Percentiles rank a stretch among this genome's conserved stretches.
Conservation (phyloP, 2,797 vertebrate genomes). For the Ceryle rudis region DNA sequence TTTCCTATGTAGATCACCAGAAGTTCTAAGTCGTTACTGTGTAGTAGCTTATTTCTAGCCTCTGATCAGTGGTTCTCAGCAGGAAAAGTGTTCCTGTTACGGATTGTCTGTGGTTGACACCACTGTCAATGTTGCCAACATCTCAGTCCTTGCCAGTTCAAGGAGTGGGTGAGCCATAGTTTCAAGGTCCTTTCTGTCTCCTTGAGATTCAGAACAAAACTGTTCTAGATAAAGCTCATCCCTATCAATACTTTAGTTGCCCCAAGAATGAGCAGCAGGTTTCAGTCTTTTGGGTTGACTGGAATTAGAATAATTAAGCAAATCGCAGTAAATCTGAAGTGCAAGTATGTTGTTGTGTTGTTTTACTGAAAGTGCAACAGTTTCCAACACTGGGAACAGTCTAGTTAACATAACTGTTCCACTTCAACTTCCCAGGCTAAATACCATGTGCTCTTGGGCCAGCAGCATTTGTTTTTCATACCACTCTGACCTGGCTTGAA, state of each 20-base stretch:
- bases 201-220: background rate
- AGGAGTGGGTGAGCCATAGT: background rate
- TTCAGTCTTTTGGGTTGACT: background rate
- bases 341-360: background rate
- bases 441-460: background rate
- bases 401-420: background rate
- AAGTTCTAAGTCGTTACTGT: background rate
- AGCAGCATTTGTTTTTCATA: conserved; percentile 1
- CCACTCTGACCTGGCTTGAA: conserved; percentile 32
- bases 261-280: background rate
- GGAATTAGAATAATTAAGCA: background rate
- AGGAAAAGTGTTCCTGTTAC: background rate
- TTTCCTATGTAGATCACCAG: background rate
- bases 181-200: background rate
- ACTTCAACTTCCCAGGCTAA: background rate
- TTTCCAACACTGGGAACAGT: background rate
- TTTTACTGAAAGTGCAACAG: background rate
- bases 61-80: background rate
- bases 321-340: background rate
- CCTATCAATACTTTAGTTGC: background rate
- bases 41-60: background rate
- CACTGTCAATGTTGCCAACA: rapidly evolving
- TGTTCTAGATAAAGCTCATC: background rate
- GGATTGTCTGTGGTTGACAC: background rate
- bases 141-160: background rate